Evolutionary conservation across 2,113 vertebrate species (phyloP), one percentile per base, ranked within the genome.

Genomic region (Progne subis): DNA sequence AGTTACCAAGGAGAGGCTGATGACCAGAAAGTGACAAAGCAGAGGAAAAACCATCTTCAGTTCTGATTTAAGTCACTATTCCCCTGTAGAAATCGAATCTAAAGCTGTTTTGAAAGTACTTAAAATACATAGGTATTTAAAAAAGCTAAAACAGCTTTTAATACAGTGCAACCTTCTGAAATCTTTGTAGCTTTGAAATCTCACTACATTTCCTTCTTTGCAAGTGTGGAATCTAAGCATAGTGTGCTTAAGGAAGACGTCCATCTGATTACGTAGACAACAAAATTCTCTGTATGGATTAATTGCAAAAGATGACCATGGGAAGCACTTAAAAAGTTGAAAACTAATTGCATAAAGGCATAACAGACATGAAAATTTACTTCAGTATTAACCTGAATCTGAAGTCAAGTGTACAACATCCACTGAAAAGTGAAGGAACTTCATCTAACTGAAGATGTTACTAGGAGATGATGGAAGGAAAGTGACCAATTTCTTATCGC

Each of bases 201-300:
- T 6, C 24, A 34, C 12, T 47, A 21, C 4, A 25, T 24, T 63
- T 74, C 34, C 10, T 53, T 55, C n/a, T 86, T 41, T 68, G 10
- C 20, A 59, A 17, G 10, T 29, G 14, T 3, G 3, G 19, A 79
- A 63, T 56, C 60, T 41, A 70, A 7, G 26, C 7, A 39, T 11
- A 53, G 4, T 0, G 2, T 44, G 32, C 23, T 57, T 15, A 41
- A 74, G 39, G 24, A 68, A 60, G 1, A 46, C 1, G 2, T 5
- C 18, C 15, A 49, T 5, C 12, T 69, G 34, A 46, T 24, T 19
- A 37, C 12, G 53, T 0, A 57, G 7, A 7, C 26, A 44, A 59
- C 12, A 67, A 67, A 56, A 57, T 39, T 44, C 4, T 49, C 13
- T 56, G 37, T 32, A 18, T 65, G 9, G 43, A 20, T 3, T 19